These are phyloP conservation scores for Syngnathus rostellatus DNA, from an alignment of 2,797 vertebrate genomes.

Conservation along the genomic window DNA sequence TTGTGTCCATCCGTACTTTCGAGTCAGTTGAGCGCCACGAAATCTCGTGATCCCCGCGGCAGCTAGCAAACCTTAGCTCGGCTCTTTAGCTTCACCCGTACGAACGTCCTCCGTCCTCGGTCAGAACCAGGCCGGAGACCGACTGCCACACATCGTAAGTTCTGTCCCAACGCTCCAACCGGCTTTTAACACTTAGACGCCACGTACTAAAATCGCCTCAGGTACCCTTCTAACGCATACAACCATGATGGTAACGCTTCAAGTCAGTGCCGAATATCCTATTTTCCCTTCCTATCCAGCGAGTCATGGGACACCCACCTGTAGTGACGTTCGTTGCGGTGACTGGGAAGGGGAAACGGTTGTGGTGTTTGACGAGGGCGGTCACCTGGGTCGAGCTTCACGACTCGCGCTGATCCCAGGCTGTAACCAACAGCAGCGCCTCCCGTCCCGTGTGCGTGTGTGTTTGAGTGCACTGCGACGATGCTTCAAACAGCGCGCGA, in stretches of 20 bases:
- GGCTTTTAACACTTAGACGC: background rate
- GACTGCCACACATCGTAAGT: conserved; percentile 8
- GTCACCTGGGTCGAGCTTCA: conserved; percentile 41
- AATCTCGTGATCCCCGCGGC: background rate
- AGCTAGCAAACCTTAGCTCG: conserved; percentile 39
- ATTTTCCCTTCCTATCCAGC: background rate
- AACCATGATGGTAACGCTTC: conserved; percentile 30
- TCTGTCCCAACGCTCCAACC: background rate
- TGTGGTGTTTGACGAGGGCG: conserved; percentile 23
- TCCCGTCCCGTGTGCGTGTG: conserved; percentile 25
- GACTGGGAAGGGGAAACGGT: conserved; percentile 1
- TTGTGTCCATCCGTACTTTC: background rate
- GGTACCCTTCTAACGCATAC: conserved; percentile 28
- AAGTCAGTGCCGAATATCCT: conserved; percentile 28
- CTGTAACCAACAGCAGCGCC: conserved; percentile 23
- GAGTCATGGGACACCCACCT: conserved; percentile 39
- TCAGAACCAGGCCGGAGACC: conserved; percentile 53
- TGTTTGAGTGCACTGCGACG: conserved; percentile 51
- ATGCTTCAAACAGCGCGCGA: conserved; percentile 29
- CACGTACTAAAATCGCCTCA: conserved; percentile 4
- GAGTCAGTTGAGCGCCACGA: background rate
- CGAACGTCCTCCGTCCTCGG: conserved; percentile 24
- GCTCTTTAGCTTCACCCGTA: conserved; percentile 12
- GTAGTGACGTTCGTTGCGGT: conserved; percentile 13
- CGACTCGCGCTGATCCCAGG: conserved; percentile 26